Percentiles rank a stretch among this genome's conserved stretches.
Evolutionary conservation across 2,113 vertebrate species (phyloP).

Genomic region (Anoura caudifer): DNA sequence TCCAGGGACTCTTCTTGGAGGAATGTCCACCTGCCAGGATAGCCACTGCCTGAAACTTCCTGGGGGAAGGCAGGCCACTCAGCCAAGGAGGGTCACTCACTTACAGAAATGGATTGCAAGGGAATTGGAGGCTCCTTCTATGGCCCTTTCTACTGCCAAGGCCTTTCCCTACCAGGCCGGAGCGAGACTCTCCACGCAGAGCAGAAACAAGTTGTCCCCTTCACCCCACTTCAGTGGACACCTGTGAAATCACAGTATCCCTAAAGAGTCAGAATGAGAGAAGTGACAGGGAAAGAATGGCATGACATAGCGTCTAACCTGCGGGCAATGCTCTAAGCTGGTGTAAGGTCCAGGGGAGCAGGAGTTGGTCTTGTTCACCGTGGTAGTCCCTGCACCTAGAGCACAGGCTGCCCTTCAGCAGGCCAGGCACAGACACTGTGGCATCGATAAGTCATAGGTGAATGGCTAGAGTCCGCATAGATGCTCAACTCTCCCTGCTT

Average conservation of each 20-base stretch:
- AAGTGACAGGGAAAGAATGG: neutral
- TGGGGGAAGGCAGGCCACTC: neutral
- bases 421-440: neutral
- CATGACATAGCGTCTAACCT: neutral
- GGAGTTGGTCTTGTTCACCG: neutral
- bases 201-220: neutral
- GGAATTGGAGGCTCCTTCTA: neutral
- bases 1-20: neutral
- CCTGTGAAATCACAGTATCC: neutral
- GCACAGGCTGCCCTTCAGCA: neutral
- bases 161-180: neutral
- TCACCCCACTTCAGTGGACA: neutral
- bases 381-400: too few relatives aligned
- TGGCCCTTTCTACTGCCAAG: neutral
- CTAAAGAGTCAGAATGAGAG: neutral
- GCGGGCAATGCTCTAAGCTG: neutral
- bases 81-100: neutral
- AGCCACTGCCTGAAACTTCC: neutral
- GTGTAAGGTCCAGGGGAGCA: too few relatives aligned
- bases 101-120: neutral
- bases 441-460: neutral
- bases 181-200: neutral
- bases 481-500: neutral
- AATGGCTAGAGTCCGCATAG: neutral
- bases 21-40: neutral